These are phyloP conservation scores for Prunella himalayana DNA, from an alignment of 2,113 vertebrate genomes.

Conservation along the genomic window DNA sequence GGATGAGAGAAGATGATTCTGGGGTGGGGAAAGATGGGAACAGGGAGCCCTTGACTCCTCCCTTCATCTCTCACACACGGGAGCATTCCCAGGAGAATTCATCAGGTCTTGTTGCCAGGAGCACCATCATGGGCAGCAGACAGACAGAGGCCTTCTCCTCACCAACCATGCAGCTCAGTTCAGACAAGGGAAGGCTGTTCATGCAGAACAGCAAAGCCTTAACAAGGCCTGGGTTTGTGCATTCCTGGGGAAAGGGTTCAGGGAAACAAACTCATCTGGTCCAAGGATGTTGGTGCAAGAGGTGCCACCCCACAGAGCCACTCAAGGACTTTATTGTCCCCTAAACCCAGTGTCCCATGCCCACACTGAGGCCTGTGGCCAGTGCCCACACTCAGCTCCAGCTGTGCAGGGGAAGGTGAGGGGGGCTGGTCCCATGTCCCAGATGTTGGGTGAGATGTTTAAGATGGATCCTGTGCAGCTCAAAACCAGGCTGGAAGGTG, in stretches of 20 bases:
- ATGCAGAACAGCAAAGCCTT: neutral
- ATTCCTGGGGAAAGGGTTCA: neutral
- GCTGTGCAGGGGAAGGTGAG: neutral
- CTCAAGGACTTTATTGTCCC: neutral
- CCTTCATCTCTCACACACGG: neutral
- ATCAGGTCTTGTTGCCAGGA: fast-evolving
- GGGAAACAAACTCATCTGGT: neutral
- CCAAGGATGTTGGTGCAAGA: fast-evolving
- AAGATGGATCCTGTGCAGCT: neutral
- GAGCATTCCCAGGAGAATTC: neutral
- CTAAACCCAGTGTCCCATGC: fast-evolving
- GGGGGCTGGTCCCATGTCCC: neutral
- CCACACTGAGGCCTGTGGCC: neutral
- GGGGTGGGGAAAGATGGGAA: neutral
- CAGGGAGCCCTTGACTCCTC: neutral
- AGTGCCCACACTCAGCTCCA: neutral
- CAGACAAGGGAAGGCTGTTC: fast-evolving
- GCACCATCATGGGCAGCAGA: neutral
- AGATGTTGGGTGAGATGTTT: neutral
- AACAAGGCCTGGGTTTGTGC: neutral
- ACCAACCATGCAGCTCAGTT: fast-evolving
- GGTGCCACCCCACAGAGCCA: neutral
- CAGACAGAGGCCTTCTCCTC: neutral
- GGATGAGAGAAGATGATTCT: neutral
- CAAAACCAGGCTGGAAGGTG: neutral